These are phyloP conservation scores for Montipora sp. DNA, from an alignment of 64 coral and sea anemone genomes.

Conservation along the genomic window DNA sequence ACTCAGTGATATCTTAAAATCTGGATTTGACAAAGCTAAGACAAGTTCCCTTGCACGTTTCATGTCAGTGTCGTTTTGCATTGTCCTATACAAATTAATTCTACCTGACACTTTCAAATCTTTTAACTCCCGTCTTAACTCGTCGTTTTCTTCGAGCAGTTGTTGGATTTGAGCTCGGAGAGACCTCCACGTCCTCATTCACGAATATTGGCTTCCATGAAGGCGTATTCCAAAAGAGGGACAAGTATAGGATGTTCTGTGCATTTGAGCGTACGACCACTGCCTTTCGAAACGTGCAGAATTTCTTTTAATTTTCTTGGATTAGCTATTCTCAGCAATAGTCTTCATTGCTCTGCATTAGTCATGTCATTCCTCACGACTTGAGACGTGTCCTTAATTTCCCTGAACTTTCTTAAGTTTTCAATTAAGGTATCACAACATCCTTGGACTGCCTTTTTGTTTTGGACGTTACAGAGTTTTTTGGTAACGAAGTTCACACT, in stretches of 20 bases:
- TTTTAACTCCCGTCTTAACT: no score
- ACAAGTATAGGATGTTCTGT: neutral
- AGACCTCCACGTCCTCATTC: slow-evolving; percentile 34
- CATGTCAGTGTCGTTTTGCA: slow-evolving; percentile 37
- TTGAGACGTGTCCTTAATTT: slow-evolving; percentile 18
- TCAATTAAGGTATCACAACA: slow-evolving; percentile 8
- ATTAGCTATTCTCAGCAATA: neutral
- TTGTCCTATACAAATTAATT: neutral
- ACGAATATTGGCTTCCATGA: slow-evolving; percentile 9
- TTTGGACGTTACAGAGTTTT: slow-evolving; percentile 10
- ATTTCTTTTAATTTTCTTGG: slow-evolving; percentile 40
- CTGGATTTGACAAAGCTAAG: slow-evolving; percentile 32
- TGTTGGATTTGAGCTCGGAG: neutral
- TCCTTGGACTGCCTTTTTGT: slow-evolving; percentile 16
- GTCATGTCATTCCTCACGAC: slow-evolving; percentile 51
- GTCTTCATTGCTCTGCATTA: neutral
- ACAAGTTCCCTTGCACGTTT: neutral
- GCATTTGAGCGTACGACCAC: slow-evolving; percentile 27
- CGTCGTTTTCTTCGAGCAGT: neutral
- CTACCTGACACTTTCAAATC: no score
- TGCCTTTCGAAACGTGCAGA: slow-evolving; percentile 7
- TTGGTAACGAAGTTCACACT: slow-evolving; percentile 41
- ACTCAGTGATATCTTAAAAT: slow-evolving; percentile 47
- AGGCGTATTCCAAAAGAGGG: slow-evolving; percentile 14
- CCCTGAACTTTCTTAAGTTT: slow-evolving; percentile 9